Evolutionary conservation across 2,113 vertebrate species (phyloP).

Genomic region (Phylloscopus trochiloides): DNA sequence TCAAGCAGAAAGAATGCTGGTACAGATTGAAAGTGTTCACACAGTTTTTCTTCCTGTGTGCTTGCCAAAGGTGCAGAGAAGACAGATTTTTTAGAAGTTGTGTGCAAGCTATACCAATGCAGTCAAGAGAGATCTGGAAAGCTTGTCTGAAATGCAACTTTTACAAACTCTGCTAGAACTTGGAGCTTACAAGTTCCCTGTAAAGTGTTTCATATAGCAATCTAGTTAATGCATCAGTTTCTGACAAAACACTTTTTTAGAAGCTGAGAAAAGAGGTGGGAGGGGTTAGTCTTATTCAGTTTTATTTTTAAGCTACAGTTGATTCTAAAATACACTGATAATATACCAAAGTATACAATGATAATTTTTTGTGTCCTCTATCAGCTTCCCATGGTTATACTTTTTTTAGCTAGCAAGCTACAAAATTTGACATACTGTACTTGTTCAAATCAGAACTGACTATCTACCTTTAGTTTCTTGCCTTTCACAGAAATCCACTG

Average conservation of each 20-base stretch:
- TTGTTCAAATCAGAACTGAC: neutral
- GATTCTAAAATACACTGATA: neutral
- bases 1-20: slow-evolving; percentile 41
- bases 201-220: neutral
- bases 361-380: neutral
- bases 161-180: neutral
- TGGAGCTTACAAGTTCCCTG: neutral
- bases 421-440: neutral
- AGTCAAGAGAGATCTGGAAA: neutral
- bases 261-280: neutral
- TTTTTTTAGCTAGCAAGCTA: neutral
- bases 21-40: slow-evolving; percentile 33
- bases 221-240: neutral
- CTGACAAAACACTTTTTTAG: neutral
- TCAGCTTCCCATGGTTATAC: neutral
- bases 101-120: neutral
- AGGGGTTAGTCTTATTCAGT: neutral
- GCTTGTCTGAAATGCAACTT: neutral
- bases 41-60: slow-evolving; percentile 24
- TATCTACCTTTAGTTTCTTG: neutral
- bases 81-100: neutral
- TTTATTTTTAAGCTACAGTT: neutral
- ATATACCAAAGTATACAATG: neutral
- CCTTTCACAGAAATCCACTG: neutral
- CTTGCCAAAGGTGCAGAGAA: slow-evolving; percentile 37